A percentile compares a stretch with the other conserved stretches of the same genome.
These are phyloP conservation scores for Scaptomyza graminum DNA, from an alignment of 1,140 invertebrate species.

Conservation along the genomic window DNA sequence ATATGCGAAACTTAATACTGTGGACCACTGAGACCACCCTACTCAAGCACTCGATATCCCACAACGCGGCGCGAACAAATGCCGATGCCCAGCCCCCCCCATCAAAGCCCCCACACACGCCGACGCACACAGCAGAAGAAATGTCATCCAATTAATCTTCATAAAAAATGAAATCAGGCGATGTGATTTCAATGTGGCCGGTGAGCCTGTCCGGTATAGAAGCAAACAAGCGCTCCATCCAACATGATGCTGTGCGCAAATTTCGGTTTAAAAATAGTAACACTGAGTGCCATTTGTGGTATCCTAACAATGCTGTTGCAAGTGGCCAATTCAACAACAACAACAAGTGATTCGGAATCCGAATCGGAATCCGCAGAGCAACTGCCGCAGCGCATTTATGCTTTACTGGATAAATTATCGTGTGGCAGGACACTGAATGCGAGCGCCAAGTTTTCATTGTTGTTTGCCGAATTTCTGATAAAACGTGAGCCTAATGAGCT, in stretches of 20 bases:
- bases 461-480: constrained; percentile 70
- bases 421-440: constrained; percentile 41
- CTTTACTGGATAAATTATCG: constrained; percentile 55
- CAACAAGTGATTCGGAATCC: neutral
- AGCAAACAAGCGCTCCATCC: constrained; percentile 27
- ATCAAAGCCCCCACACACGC: neutral
- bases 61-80: constrained; percentile 26
- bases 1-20: constrained; percentile 72
- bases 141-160: constrained; percentile 73
- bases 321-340: neutral
- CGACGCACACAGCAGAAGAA: constrained; percentile 46
- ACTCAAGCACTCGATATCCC: constrained; percentile 46
- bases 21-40: constrained; percentile 35
- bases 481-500: constrained; percentile 71
- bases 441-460: constrained; percentile 62
- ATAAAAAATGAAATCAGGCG: constrained; percentile 73
- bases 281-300: constrained; percentile 40
- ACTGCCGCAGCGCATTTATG: constrained; percentile 55
- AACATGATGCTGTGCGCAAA: constrained; percentile 62
- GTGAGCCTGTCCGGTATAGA: constrained; percentile 41
- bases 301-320: constrained; percentile 12
- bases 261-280: constrained; percentile 41
- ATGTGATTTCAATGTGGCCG: constrained; percentile 62
- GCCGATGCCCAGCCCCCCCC: neutral
- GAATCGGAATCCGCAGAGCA: constrained; percentile 27